Evolutionary conservation across 2,113 vertebrate genomes (phyloP).

Genomic region (Meriones unguiculatus): DNA sequence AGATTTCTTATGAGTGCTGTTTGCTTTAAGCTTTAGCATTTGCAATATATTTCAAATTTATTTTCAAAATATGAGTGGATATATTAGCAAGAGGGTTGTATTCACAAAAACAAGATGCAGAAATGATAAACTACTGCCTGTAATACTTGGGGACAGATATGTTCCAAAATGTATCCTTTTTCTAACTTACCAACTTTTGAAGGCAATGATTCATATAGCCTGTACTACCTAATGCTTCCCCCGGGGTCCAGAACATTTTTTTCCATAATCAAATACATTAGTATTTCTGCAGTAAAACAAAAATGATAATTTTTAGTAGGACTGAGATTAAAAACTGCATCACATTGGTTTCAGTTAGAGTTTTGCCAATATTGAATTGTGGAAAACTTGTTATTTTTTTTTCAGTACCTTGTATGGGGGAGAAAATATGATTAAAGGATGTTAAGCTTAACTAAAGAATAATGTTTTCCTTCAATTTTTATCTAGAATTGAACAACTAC

Average conservation of each 20-base stretch:
- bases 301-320: neutral
- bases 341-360: neutral
- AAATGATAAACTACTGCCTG: neutral
- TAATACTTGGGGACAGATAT: neutral
- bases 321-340: neutral
- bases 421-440: neutral
- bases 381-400: neutral
- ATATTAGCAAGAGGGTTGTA: neutral
- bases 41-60: neutral
- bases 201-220: neutral
- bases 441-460: neutral
- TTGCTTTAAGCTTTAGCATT: conserved; percentile 27
- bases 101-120: neutral
- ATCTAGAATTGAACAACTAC: neutral
- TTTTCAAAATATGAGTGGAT: neutral
- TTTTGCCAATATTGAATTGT: conserved; percentile 13
- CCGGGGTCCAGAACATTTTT: neutral
- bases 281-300: neutral
- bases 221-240: neutral
- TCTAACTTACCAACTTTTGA: neutral
- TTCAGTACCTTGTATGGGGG: neutral
- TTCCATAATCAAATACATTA: neutral
- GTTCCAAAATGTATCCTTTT: conserved; percentile 15
- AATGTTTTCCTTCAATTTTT: neutral
- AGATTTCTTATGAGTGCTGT: neutral